phyloP scores from a whole-genome alignment of 2,797 vertebrate species.

The Acipenser oxyrinchus region DNA sequence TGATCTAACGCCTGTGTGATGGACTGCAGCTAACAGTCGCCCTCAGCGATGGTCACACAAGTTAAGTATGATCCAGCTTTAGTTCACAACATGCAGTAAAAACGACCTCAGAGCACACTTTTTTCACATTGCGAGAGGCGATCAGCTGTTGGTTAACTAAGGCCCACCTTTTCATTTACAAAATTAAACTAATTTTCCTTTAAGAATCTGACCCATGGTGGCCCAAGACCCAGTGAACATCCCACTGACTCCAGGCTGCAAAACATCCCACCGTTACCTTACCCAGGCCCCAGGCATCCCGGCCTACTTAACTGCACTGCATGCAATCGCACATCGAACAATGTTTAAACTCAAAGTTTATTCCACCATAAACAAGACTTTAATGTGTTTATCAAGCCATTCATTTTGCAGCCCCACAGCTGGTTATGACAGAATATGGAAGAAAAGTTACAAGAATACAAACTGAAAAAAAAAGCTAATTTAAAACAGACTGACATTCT shows the following conservation, averaged over 20 bases:
- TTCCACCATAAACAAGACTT: constrained; percentile 36
- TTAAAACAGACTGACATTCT: too few species aligned
- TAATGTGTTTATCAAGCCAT: constrained; percentile 40
- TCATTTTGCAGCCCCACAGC: constrained; percentile 29
- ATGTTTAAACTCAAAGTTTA: constrained; percentile 29
- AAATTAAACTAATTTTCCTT: too few species aligned
- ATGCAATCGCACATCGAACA: constrained; percentile 25
- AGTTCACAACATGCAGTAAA: too few species aligned
- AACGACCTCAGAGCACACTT: too few species aligned
- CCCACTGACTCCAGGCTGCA: constrained; percentile 3
- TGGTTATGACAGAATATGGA: constrained; percentile 30
- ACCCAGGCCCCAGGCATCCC: neutral
- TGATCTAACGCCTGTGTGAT: too few species aligned
- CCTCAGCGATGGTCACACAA: too few species aligned
- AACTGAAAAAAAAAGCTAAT: too few species aligned
- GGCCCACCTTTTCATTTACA: too few species aligned
- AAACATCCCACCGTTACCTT: neutral
- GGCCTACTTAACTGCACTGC: constrained; percentile 16
- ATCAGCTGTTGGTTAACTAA: too few species aligned
- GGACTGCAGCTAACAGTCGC: too few species aligned
- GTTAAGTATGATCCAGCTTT: too few species aligned
- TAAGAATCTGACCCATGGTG: neutral
- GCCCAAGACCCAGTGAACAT: constrained; percentile 3
- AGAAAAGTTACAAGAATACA: neutral
- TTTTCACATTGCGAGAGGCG: too few species aligned